phyloP scores from a whole-genome alignment of 2,888 invertebrate species.

The Micropterix aruncella region DNA sequence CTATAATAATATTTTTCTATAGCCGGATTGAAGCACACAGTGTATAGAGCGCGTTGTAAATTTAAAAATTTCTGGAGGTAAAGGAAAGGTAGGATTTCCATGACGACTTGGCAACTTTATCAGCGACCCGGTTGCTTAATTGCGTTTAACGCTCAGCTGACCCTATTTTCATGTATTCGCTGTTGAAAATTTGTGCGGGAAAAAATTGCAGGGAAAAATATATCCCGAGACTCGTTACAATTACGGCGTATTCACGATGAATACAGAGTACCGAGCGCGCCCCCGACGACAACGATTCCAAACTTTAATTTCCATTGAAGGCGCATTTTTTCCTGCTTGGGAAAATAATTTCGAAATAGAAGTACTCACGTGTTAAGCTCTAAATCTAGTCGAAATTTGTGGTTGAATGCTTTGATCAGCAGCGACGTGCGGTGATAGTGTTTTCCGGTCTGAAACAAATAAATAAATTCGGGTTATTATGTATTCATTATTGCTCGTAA shows the following conservation, averaged over 20 bases:
- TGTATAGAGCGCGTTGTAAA: no score
- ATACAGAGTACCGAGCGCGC: no score
- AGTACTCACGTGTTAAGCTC: constrained; percentile 92
- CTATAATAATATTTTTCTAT: no score
- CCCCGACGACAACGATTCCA: no score
- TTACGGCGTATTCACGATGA: neutral
- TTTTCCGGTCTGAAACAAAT: constrained; percentile 73
- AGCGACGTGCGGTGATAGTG: constrained; percentile 90
- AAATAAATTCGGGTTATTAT: no score
- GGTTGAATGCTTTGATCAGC: constrained; percentile 93
- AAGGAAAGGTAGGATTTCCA: neutral
- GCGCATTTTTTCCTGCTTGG: no score
- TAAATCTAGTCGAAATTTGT: constrained; percentile 90
- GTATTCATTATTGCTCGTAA: no score
- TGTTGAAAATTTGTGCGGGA: neutral
- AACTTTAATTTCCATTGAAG: no score
- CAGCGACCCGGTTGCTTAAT: neutral
- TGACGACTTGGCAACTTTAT: neutral
- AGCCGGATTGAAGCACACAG: no score
- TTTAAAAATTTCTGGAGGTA: no score
- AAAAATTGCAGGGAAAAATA: neutral
- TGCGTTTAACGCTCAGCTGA: neutral
- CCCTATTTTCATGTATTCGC: neutral
- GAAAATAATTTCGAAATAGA: no score
- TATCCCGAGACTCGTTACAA: neutral